Evolutionary conservation across 2,888 invertebrate species (phyloP).

Genomic region (Acleris sparsana): DNA sequence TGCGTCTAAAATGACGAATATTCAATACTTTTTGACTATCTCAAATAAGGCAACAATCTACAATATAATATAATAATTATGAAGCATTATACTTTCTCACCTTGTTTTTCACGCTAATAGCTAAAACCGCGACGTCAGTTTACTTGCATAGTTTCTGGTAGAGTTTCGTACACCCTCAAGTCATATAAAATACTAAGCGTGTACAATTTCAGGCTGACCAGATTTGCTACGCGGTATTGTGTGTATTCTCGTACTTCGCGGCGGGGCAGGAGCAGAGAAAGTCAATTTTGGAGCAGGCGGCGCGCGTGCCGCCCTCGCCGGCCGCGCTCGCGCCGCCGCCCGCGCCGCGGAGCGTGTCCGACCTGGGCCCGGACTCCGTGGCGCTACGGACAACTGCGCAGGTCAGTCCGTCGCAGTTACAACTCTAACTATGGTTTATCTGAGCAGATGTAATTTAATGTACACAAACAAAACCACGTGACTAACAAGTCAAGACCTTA

Average conservation of each 20-base stretch:
- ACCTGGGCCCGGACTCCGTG: conserved; percentile 35
- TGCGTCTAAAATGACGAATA: too few species aligned
- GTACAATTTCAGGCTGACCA: conserved; percentile 92
- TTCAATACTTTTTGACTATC: too few species aligned
- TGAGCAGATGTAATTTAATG: too few species aligned
- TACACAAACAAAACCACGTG: too few species aligned
- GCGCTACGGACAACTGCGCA: conserved; percentile 45
- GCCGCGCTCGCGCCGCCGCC: conserved; percentile 45
- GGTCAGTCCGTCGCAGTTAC: conserved; percentile 38
- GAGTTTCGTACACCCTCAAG: too few species aligned
- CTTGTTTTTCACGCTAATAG: too few species aligned
- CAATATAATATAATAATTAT: too few species aligned
- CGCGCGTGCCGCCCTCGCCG: conserved; percentile 62
- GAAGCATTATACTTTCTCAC: too few species aligned
- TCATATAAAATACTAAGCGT: background rate
- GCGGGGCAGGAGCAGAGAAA: conserved; percentile 92
- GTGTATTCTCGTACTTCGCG: conserved; percentile 99
- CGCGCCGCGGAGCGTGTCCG: conserved; percentile 37
- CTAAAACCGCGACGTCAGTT: too few species aligned
- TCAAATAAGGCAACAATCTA: too few species aligned
- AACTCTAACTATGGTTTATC: background rate
- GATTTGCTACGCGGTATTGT: conserved; percentile 99
- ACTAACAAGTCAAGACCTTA: too few species aligned
- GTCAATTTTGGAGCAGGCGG: conserved; percentile 75
- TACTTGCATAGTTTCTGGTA: too few species aligned